Conservation (phyloP, 1,140 invertebrate species). For the Leptopilina boulardi region DNA sequence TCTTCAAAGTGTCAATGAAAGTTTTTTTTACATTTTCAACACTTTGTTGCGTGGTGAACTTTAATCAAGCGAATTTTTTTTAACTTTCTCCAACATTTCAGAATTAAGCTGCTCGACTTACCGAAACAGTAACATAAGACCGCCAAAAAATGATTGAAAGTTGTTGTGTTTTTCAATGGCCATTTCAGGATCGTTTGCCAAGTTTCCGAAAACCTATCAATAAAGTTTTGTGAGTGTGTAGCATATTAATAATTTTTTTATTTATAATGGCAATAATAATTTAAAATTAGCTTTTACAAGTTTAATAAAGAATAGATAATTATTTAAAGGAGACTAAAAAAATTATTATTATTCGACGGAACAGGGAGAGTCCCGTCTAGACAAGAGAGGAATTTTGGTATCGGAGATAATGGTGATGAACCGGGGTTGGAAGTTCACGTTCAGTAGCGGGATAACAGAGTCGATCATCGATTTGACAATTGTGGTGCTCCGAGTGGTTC, state of each 20-base stretch:
- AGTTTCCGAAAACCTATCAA: slow-evolving; percentile 94
- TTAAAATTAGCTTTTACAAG: neutral
- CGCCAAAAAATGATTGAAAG: slow-evolving; percentile 96
- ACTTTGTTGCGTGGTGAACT: slow-evolving; percentile 5
- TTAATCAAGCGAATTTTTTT: slow-evolving; percentile 11
- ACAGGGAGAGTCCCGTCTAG: no score
- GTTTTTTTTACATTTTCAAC: neutral
- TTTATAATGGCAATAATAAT: neutral
- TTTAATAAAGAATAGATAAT: no score
- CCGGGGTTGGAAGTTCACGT: no score
- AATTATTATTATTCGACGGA: no score
- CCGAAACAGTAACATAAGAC: slow-evolving; percentile 96
- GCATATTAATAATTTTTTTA: neutral
- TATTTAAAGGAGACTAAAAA: no score
- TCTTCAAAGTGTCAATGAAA: neutral
- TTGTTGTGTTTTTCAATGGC: slow-evolving; percentile 97
- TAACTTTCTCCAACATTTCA: slow-evolving; percentile 43
- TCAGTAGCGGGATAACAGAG: no score
- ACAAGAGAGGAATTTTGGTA: no score
- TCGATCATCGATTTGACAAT: no score
- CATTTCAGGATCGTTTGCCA: slow-evolving; percentile 90
- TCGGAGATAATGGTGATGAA: no score
- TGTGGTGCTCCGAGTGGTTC: no score
- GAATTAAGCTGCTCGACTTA: slow-evolving; percentile 80
- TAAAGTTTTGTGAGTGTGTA: slow-evolving; percentile 47